Percentiles rank a stretch among this genome's conserved stretches.
Evolutionary conservation across 2,113 vertebrate species (phyloP).

Genomic region (Litocranius walleri): DNA sequence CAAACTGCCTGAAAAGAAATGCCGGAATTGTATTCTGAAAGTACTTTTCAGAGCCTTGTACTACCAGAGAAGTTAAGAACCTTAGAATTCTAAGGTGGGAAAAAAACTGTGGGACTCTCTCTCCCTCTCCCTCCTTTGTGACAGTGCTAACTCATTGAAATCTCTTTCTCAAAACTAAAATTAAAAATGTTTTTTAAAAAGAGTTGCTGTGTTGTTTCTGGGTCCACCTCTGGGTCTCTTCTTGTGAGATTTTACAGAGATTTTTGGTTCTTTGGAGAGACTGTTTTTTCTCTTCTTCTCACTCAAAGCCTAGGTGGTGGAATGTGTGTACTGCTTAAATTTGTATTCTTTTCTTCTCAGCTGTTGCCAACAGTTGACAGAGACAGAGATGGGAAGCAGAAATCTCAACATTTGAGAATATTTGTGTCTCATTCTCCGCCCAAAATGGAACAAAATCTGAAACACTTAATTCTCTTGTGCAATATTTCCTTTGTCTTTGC

Average conservation of each 20-base stretch:
- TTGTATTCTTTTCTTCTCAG: constrained; percentile 39
- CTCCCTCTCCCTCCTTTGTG: background rate
- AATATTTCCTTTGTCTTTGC: constrained; percentile 45
- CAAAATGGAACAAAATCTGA: constrained; percentile 14
- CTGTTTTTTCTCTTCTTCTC: background rate
- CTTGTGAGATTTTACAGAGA: background rate
- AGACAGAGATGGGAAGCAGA: background rate
- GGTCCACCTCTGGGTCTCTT: background rate
- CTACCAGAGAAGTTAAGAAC: constrained; percentile 24
- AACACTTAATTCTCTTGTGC: constrained; percentile 50
- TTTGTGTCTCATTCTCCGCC: background rate
- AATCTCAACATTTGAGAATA: constrained; percentile 28
- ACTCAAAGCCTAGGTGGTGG: background rate
- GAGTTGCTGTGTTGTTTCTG: background rate
- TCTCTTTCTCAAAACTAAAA: constrained; percentile 20
- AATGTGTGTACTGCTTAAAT: background rate
- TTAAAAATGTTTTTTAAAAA: background rate
- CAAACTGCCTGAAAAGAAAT: constrained; percentile 55
- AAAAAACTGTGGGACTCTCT: constrained; percentile 10
- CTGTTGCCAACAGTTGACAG: background rate
- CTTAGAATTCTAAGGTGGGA: background rate
- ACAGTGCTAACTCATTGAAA: background rate
- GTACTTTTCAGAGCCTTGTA: constrained; percentile 10
- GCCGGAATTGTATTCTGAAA: constrained; percentile 38
- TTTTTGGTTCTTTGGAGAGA: background rate